These are phyloP conservation scores for Bergia sp. DNA, from an alignment of 92 coral and sea anemone genomes.

Conservation along the genomic window DNA sequence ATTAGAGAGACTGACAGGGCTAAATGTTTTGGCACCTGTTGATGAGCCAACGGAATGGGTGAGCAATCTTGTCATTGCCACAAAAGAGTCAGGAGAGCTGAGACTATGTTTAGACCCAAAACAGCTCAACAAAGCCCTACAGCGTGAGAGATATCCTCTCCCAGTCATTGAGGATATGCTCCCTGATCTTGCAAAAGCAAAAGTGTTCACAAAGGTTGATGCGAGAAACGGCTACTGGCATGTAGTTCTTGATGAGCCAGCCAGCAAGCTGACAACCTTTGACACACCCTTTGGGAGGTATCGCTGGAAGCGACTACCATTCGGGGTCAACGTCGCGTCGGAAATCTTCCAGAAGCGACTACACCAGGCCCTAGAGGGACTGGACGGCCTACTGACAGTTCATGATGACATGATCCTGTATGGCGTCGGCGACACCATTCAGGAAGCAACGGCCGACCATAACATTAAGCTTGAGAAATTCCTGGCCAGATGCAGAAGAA, in stretches of 20 bases:
- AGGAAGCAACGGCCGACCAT: conserved; percentile 50
- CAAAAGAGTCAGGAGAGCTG: conserved; percentile 49
- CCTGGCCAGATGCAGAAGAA: conserved; percentile 47
- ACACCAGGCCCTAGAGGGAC: conserved; percentile 63
- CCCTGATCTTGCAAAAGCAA: conserved; percentile 60
- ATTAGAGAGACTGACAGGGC: conserved; percentile 46
- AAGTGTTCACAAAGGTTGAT: conserved; percentile 64
- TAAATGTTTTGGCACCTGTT: conserved; percentile 40
- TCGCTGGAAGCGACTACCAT: conserved; percentile 54
- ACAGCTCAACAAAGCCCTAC: conserved; percentile 45
- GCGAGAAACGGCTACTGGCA: conserved; percentile 65
- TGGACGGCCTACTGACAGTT: conserved; percentile 52
- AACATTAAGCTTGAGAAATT: conserved; percentile 42
- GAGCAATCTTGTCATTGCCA: conserved; percentile 36
- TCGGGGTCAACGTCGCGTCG: conserved; percentile 55
- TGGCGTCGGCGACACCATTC: conserved; percentile 48
- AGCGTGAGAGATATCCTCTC: conserved; percentile 54
- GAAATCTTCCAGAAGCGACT: conserved; percentile 65
- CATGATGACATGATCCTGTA: conserved; percentile 64
- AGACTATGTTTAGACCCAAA: conserved; percentile 49
- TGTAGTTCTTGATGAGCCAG: conserved; percentile 48
- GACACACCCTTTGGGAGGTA: conserved; percentile 56
- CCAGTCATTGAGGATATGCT: conserved; percentile 70
- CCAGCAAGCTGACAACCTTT: conserved; percentile 53
- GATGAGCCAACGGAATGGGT: conserved; percentile 53